Conservation (phyloP, 2,888 invertebrate species). For the Augochlorella aurata region DNA sequence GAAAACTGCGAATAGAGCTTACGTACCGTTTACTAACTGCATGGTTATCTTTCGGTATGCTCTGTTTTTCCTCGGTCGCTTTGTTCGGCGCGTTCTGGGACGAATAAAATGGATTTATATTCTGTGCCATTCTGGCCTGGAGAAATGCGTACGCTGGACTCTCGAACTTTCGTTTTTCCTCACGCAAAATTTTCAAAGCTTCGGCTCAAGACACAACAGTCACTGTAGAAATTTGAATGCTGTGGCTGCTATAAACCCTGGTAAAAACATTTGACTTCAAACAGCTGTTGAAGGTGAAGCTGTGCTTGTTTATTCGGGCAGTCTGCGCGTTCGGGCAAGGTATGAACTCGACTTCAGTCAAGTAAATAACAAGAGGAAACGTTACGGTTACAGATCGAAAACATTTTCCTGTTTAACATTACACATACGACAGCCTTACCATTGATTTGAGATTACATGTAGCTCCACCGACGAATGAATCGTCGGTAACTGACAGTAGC, state of each 20-base stretch:
- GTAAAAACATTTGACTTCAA: conserved; percentile 70
- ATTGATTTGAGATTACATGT: conserved; percentile 7
- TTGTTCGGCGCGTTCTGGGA: conserved; percentile 89
- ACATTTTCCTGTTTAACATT: background rate
- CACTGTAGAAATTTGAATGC: conserved; percentile 79
- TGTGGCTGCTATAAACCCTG: conserved; percentile 53
- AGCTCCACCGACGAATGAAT: background rate
- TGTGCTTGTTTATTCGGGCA: conserved; percentile 18
- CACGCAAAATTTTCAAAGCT: conserved; percentile 53
- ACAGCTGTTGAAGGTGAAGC: conserved; percentile 70
- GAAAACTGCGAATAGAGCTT: background rate
- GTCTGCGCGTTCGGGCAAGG: background rate
- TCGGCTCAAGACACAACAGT: conserved; percentile 72
- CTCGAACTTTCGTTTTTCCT: conserved; percentile 35
- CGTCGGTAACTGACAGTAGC: background rate
- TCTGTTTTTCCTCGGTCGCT: conserved; percentile 91
- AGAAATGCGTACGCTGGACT: conserved; percentile 26
- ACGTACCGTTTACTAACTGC: conserved; percentile 94
- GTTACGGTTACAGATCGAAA: background rate
- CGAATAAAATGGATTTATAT: conserved; percentile 91
- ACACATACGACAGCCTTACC: background rate
- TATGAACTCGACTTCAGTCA: background rate
- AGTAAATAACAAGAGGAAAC: background rate
- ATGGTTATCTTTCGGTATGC: conserved; percentile 89
- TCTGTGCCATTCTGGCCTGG: conserved; percentile 88